Conservation (phyloP, 2,888 invertebrate genomes). For the Acanthopleura granulata region DNA sequence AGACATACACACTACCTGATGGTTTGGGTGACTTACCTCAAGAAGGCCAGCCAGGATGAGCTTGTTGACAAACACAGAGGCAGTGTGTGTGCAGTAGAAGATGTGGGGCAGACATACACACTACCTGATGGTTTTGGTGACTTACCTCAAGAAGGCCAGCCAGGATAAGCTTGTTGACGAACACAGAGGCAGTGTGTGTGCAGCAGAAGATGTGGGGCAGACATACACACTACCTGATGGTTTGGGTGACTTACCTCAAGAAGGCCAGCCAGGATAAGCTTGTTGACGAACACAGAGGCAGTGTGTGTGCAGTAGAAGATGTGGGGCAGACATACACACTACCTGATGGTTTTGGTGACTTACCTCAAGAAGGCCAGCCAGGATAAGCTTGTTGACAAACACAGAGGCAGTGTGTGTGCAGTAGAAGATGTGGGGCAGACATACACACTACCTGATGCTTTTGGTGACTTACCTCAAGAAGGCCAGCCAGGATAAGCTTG, state of each 20-base stretch:
- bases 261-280: constrained; percentile 61
- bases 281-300: constrained; percentile 66
- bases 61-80: constrained; percentile 67
- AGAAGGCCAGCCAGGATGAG: constrained; percentile 61
- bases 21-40: constrained; percentile 42
- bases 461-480: constrained; percentile 52
- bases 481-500: constrained; percentile 62
- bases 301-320: constrained; percentile 69
- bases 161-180: constrained; percentile 65
- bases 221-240: too few species aligned
- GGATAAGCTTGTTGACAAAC: constrained; percentile 65
- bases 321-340: too few species aligned
- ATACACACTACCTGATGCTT: too few species aligned
- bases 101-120: constrained; percentile 66
- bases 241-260: constrained; percentile 47
- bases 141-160: constrained; percentile 61
- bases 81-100: constrained; percentile 68
- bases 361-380: constrained; percentile 63
- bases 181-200: constrained; percentile 66
- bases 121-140: too few species aligned
- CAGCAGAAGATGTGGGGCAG: constrained; percentile 68
- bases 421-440: constrained; percentile 68
- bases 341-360: neutral
- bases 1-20: too few species aligned
- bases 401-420: constrained; percentile 67